Evolutionary conservation across 2,797 vertebrate species (phyloP).

Genomic region (Amphiprion clarkii): DNA sequence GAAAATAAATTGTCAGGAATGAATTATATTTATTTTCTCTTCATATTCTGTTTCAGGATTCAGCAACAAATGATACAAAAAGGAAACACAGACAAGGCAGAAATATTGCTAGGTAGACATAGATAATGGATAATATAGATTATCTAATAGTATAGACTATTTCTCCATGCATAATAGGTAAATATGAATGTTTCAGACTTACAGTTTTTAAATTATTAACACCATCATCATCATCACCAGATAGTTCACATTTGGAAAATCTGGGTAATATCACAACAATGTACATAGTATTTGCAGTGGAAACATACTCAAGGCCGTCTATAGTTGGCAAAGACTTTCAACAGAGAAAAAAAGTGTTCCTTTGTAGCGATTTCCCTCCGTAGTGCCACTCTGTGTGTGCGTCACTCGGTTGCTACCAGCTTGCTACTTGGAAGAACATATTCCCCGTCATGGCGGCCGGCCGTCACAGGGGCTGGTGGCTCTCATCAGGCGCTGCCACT

Average conservation of each 20-base stretch:
- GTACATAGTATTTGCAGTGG: neutral
- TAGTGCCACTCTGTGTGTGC: constrained; percentile 67
- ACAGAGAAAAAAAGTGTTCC: constrained; percentile 6
- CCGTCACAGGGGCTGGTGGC: constrained; percentile 72
- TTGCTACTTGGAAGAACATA: constrained; percentile 96
- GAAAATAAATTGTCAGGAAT: no score
- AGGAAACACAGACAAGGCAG: no score
- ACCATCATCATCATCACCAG: neutral
- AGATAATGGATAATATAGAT: no score
- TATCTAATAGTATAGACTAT: no score
- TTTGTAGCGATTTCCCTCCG: constrained; percentile 43
- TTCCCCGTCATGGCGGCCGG: constrained; percentile 93
- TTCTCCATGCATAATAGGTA: neutral
- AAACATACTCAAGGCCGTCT: constrained; percentile 24
- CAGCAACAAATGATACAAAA: neutral
- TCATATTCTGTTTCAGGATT: neutral
- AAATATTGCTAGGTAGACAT: no score
- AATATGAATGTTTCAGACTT: neutral
- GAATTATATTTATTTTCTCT: neutral
- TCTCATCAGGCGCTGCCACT: constrained; percentile 93
- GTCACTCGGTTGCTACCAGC: constrained; percentile 90
- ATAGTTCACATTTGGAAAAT: neutral
- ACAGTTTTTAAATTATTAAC: neutral
- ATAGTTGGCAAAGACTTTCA: constrained; percentile 11
- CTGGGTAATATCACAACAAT: constrained; percentile 22